Percentiles rank a stretch among this genome's conserved stretches.
Conservation (phyloP, 64 coral and sea anemone genomes). For the Stylophora pistillata region DNA sequence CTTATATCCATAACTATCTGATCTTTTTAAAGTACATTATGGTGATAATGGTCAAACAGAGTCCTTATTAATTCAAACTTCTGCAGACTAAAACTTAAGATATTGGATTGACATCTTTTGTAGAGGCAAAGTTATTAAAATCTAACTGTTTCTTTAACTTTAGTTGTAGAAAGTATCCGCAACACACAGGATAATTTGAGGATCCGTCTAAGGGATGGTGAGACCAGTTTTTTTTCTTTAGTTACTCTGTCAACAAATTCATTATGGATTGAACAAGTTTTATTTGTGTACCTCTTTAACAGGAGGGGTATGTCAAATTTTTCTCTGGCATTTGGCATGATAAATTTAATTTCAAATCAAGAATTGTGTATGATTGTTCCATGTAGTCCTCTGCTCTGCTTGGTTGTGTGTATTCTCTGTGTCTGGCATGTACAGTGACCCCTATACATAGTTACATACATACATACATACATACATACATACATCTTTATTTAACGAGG, state of each 20-base stretch:
- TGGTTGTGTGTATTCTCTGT: no score
- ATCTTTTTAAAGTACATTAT: no score
- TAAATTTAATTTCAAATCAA: not conserved
- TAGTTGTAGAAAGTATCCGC: conserved; percentile 71
- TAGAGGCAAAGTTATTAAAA: not conserved
- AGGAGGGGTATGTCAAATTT: not conserved
- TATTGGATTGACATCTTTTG: not conserved
- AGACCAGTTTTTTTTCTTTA: not conserved
- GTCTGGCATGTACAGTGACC: no score
- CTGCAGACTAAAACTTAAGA: no score
- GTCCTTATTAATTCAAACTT: no score
- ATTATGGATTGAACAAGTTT: no score
- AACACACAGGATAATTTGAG: conserved; percentile 59
- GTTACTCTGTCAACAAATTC: not conserved
- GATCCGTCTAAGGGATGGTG: conserved; percentile 74
- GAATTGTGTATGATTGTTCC: not conserved
- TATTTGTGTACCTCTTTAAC: no score
- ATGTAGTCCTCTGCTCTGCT: not conserved
- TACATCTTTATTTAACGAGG: no score
- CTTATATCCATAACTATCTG: no score
- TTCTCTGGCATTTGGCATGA: not conserved
- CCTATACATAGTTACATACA: no score
- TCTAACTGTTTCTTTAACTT: conserved; percentile 5
- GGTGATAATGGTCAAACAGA: no score
- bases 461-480: no score